Evolutionary conservation across 1,140 invertebrate species (phyloP).

Genomic region (Brachionus asplanchnoidis): DNA sequence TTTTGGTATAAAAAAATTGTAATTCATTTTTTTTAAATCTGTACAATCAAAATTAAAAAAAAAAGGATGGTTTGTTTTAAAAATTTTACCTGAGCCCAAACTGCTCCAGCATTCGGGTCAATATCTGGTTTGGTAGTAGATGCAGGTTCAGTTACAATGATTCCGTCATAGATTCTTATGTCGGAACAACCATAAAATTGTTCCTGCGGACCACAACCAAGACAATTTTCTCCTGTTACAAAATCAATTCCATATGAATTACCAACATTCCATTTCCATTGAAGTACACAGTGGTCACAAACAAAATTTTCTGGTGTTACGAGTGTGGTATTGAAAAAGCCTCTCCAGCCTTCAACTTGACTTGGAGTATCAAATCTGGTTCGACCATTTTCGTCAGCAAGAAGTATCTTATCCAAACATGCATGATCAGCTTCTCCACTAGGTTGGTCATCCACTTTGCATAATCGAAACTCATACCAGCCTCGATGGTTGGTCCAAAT

Average conservation of each 20-base stretch:
- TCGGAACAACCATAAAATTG: constrained; percentile 43
- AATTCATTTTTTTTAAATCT: too few species aligned
- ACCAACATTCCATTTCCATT: constrained; percentile 44
- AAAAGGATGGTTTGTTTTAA: neutral
- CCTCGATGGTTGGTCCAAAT: constrained; percentile 48
- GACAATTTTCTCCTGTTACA: constrained; percentile 26
- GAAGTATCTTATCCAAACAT: constrained; percentile 21
- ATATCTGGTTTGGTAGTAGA: neutral
- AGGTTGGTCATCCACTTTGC: constrained; percentile 27
- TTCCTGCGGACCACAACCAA: constrained; percentile 45
- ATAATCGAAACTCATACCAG: constrained; percentile 48
- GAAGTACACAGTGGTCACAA: constrained; percentile 53
- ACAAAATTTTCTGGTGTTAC: constrained; percentile 46
- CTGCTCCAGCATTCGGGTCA: neutral
- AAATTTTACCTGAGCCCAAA: neutral
- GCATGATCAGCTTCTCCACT: neutral
- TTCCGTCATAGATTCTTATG: neutral
- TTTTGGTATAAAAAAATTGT: too few species aligned
- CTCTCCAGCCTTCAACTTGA: neutral
- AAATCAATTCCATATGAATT: constrained; percentile 43
- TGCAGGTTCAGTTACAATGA: neutral
- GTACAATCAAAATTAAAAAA: neutral
- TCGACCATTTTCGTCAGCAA: neutral
- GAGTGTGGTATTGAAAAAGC: neutral
- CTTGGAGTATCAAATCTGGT: neutral